Evolutionary conservation across 2,888 invertebrate genomes (phyloP), one percentile per base, ranked within the genome.

Genomic region (Parthenolecanium corni): DNA sequence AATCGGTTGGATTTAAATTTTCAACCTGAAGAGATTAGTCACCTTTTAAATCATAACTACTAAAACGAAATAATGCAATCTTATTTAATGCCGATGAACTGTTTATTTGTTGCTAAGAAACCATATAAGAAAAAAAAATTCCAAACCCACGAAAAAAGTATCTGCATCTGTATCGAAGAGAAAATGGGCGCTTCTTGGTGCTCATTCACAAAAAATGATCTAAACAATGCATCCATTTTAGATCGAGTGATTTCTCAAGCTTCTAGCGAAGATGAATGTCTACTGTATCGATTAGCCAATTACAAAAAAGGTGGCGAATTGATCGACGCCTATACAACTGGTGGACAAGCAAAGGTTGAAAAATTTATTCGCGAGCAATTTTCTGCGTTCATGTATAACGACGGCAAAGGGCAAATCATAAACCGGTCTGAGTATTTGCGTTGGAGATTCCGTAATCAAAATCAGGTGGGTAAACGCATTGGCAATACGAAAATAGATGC

Each of bases 231-330:
- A 61, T 87, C 89, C 40, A 90, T 90, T 65, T 80, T 92, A 70
- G 92, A 92, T 73, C 79, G 89, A 52, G 91, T 92, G 66, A 90
- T 92, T 71, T 91, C 91, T 16, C 90, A 91, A 70, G 85, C 89
- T 1, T 85, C 86, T 64, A 85, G 83, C 69, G 85, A 89, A 71
- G 89, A 89, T 71, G 89, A 89, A 71, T 91, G 90, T 68, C 79
- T 91, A 23, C 77, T 92, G 0, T 92, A 92, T 73, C 86, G 86
- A 71, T 76, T 92, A 64, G 92, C 90, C 6, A 89, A 92, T 76
- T 92, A 90, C 73, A 91, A 90, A 73, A 86, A 90, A 76, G 89
- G 92, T 47, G 94, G 94, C 3, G 86, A 93, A 68, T 76, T 94
- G 16, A 81, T 94, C 53, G 90, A 92, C 68, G 88, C 91, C 0